phyloP scores from a whole-genome alignment of 2,113 vertebrate species.

The Xiphophorus hellerii region DNA sequence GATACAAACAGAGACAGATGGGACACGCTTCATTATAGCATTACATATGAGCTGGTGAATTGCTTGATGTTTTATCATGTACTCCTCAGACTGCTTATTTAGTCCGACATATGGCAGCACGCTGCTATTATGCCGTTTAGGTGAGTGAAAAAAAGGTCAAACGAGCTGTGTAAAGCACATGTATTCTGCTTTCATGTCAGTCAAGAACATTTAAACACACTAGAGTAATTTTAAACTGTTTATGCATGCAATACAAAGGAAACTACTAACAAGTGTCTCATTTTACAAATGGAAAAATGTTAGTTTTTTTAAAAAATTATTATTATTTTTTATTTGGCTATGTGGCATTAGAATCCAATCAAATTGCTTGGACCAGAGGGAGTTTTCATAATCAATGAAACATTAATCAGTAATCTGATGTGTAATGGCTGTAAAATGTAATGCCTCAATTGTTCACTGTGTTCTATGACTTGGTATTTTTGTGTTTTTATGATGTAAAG shows the following conservation, averaged over 20 bases:
- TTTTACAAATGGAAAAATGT: too few relatives aligned
- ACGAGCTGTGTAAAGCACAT: conserved; percentile 44
- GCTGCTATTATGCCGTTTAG: conserved; percentile 58
- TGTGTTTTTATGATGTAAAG: too few relatives aligned
- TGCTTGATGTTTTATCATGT: conserved; percentile 67
- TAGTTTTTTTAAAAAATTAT: too few relatives aligned
- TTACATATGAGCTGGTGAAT: conserved; percentile 66
- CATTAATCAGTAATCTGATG: too few relatives aligned
- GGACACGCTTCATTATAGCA: conserved; percentile 66
- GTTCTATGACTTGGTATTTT: too few relatives aligned
- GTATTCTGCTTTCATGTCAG: conserved; percentile 31
- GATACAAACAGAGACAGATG: conserved; percentile 63
- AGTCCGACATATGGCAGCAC: conserved; percentile 67
- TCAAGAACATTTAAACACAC: conserved; percentile 10
- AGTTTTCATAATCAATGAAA: too few relatives aligned
- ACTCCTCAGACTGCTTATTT: conserved; percentile 70
- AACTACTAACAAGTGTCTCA: not conserved
- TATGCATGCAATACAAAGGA: not conserved
- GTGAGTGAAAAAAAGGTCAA: conserved; percentile 59
- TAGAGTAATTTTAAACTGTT: not conserved
- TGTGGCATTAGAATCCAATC: too few relatives aligned
- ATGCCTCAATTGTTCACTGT: too few relatives aligned
- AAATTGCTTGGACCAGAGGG: too few relatives aligned
- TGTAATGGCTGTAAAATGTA: too few relatives aligned
- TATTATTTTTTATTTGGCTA: too few relatives aligned